A percentile compares a stretch with the other conserved stretches of the same genome.
These are phyloP conservation scores for Diachrysia chrysitis DNA, from an alignment of 2,888 invertebrate species.

Conservation along the genomic window DNA sequence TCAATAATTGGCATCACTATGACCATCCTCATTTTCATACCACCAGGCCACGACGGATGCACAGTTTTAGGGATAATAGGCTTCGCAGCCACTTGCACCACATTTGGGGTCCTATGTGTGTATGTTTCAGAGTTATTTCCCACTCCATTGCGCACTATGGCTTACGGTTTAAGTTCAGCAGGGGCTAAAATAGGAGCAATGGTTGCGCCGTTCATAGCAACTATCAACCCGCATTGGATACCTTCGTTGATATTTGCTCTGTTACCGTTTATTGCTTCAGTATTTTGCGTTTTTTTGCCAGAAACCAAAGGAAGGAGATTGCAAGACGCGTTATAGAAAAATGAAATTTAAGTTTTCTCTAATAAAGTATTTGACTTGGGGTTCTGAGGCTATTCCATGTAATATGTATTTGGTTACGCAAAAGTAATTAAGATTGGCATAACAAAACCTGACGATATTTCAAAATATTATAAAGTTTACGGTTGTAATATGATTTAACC, in stretches of 20 bases:
- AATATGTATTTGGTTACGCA: not conserved
- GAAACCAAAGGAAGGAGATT: conserved; percentile 72
- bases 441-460: conserved; percentile 13
- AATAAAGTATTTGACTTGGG: not conserved
- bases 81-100: conserved; percentile 60
- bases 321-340: conserved; percentile 58
- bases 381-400: not conserved
- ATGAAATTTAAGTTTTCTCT: not conserved
- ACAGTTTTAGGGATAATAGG: conserved; percentile 66
- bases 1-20: conserved; percentile 61
- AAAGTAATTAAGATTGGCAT: conserved; percentile 18
- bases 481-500: conserved; percentile 39
- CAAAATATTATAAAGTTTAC: conserved; percentile 40
- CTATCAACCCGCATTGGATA: conserved; percentile 70
- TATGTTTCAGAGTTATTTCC: conserved; percentile 74
- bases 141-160: conserved; percentile 74
- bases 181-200: conserved; percentile 73
- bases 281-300: conserved; percentile 66
- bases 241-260: conserved; percentile 70
- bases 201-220: conserved; percentile 71
- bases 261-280: conserved; percentile 62
- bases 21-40: conserved; percentile 63
- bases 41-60: conserved; percentile 63
- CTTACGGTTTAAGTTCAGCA: conserved; percentile 66
- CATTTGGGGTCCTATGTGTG: conserved; percentile 66